Evolutionary conservation across 2,113 vertebrate genomes (phyloP), one percentile per base, ranked within the genome.

Genomic region (Myrmecobius fasciatus): DNA sequence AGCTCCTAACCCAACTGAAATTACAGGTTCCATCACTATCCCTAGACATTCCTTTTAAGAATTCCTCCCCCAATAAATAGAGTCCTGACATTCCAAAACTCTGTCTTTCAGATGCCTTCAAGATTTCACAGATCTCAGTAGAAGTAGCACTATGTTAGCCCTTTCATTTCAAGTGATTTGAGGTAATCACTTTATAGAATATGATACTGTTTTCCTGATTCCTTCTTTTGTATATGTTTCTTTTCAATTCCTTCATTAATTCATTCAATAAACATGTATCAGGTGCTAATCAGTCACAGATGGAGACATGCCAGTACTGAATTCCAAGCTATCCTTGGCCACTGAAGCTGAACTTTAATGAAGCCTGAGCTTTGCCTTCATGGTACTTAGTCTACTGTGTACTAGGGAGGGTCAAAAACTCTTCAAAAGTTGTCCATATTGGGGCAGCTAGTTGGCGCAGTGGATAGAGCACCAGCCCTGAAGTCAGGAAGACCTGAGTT

Each of bases 281-380:
- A 75, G 60, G 14, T 75, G 3, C 5, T 36, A n/a, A n/a, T 20
- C 17, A 17, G 31, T 60, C n/a, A 75, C 14, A 75, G 31, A 6
- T 36, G 92, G 46, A 95, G n/a, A 89, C 1, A 94, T 95, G 83
- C 47, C 90, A 93, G 56, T 17, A 6, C 0, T 96, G 95, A 97
- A 96, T 97, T 94, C 91, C 36, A 89, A 95, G 94, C 67, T 92
- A 25, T 31, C 0, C 10, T 6, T 0, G 54, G 94, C 93, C 90
- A 24, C 22, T 96, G 75, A 52, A 5, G 0, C 31, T 53, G 26
- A 89, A 89, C 92, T 36, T 10, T 67, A 92, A 96, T 43, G 36
- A 97, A 96, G 20, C 48, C 36, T 51, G 91, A 49, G 5, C 36
- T 14, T 5, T 75, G 36, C 36, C 60, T 75, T 75, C 36, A 75